phyloP scores from a whole-genome alignment of 1,140 invertebrate species.

The Myzus persicae region DNA sequence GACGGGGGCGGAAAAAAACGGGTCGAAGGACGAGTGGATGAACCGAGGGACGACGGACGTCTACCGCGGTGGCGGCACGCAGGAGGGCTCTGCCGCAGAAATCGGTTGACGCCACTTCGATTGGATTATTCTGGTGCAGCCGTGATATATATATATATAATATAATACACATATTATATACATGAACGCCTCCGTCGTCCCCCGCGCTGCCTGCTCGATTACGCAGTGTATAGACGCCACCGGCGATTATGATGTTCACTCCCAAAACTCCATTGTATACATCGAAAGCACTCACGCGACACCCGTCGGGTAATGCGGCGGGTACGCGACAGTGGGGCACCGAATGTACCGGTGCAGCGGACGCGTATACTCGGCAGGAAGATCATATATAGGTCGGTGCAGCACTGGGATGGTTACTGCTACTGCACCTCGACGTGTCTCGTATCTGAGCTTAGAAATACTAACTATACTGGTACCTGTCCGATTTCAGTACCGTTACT shows the following conservation, averaged over 20 bases:
- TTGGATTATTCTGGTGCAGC: slow-evolving; percentile 4
- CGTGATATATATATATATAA: not conserved
- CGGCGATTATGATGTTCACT: not conserved
- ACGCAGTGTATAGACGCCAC: not conserved
- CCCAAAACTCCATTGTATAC: not conserved
- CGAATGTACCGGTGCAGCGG: too few relatives aligned
- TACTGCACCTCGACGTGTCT: too few relatives aligned
- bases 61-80: too few relatives aligned
- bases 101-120: slow-evolving; percentile 57
- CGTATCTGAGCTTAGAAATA: too few relatives aligned
- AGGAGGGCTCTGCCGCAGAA: slow-evolving; percentile 6
- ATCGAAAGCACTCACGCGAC: too few relatives aligned
- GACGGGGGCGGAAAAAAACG: slow-evolving; percentile 13
- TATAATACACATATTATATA: not conserved
- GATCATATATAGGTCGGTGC: too few relatives aligned
- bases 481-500: too few relatives aligned
- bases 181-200: not conserved
- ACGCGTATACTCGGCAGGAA: too few relatives aligned
- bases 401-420: too few relatives aligned
- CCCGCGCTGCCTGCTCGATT: not conserved
- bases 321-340: too few relatives aligned
- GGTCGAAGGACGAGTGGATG: not conserved
- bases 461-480: too few relatives aligned
- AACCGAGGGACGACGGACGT: not conserved
- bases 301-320: too few relatives aligned